Evolutionary conservation across 1,140 invertebrate species (phyloP), one percentile per base, ranked within the genome.

Genomic region (Apis dorsata): DNA sequence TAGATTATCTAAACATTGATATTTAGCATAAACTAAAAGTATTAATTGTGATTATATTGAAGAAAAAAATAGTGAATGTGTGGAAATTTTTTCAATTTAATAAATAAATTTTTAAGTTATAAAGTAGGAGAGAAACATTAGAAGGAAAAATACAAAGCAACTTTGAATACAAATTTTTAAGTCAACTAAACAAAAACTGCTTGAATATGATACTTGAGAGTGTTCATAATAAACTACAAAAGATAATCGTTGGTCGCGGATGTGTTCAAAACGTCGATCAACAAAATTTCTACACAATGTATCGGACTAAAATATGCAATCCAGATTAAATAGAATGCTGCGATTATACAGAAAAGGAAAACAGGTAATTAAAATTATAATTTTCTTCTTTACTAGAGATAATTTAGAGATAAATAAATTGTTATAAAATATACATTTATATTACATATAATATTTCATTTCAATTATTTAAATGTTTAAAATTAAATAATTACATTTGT

Each of bases 221-320:
- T 55, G 66, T 70, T 60, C 17, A 12, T 51, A n/a, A 24, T 34
- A n/a, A 49, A 49, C 62, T 1, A 62, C 70, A 28, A 70, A 60
- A 53, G 60, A 15, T 65, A 74, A 79, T 24, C 51, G 78, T 60
- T 60, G 66, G 57, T 76, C 57, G 11, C n/a, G 60, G 55, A 65
- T 57, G 21, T 66, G 59, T 79, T n/a, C 57, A 49, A 72, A 55
- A 73, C 53, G 55, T 51, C 49, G 63, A 78, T 34, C 81, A 71
- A 28, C 59, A 66, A 63, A 69, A 81, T 53, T 44, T 55, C 34
- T 73, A 65, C 65, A 34, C 70, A n/a, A 81, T 60, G 69, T 57
- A 69, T 73, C 69, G 73, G 60, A 81, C 80, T 34, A 77, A 73
- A 74, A 85, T 88, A 68, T 77, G 78, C 82, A 81, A 84, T 75